Evolutionary conservation across 2,888 invertebrate species (phyloP).

Genomic region (Caradrina clavipalpis): DNA sequence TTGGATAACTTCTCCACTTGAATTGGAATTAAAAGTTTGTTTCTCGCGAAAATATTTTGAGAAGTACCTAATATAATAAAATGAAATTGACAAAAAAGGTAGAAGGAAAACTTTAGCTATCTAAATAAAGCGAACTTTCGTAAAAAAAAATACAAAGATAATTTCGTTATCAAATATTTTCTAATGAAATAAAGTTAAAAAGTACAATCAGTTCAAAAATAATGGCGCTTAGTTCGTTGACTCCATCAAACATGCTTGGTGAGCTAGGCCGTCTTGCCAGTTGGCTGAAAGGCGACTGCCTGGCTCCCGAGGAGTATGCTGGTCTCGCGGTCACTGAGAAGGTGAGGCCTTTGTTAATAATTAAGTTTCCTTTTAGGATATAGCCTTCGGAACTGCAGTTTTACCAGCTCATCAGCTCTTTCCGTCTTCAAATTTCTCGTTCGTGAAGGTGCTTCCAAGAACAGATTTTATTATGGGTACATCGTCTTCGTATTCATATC

Average conservation of each 20-base stretch:
- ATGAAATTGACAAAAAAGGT: conserved; percentile 18
- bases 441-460: not conserved
- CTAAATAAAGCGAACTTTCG: conserved; percentile 11
- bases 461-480: too few species aligned
- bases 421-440: not conserved
- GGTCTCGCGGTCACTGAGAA: conserved; percentile 86
- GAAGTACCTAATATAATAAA: conserved; percentile 19
- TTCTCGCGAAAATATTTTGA: conserved; percentile 20
- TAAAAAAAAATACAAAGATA: not conserved
- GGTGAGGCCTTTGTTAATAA: conserved; percentile 71
- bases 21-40: conserved; percentile 47
- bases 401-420: not conserved
- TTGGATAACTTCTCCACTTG: not conserved
- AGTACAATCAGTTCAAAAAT: conserved; percentile 24
- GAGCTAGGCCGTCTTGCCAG: conserved; percentile 85
- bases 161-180: not conserved
- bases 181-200: conserved; percentile 39
- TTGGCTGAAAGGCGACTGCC: conserved; percentile 87
- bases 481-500: too few species aligned
- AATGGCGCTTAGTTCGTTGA: conserved; percentile 86
- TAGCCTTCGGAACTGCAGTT: not conserved
- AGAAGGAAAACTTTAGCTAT: conserved; percentile 12
- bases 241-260: conserved; percentile 84
- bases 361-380: not conserved
- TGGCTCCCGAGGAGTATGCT: conserved; percentile 82